These are phyloP conservation scores for Chloromyia formosa DNA, from an alignment of 2,888 invertebrate species.

Conservation along the genomic window DNA sequence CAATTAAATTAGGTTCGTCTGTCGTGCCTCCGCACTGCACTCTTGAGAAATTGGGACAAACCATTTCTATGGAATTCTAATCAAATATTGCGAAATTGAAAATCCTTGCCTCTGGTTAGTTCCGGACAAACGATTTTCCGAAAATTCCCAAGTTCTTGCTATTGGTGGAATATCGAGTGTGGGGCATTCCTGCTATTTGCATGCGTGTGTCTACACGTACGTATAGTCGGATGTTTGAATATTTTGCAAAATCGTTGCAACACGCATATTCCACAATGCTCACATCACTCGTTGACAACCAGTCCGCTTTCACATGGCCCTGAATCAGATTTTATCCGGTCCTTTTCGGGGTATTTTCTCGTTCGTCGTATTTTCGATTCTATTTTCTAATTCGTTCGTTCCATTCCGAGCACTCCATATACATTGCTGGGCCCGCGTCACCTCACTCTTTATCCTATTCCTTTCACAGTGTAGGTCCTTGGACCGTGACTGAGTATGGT, in stretches of 20 bases:
- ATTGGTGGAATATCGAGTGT: background rate
- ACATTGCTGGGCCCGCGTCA: background rate
- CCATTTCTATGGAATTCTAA: background rate
- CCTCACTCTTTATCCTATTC: background rate
- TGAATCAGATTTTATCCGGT: conserved; percentile 23
- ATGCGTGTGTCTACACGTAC: background rate
- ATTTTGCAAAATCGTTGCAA: conserved; percentile 18
- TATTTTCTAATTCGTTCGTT: background rate
- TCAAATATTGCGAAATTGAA: background rate
- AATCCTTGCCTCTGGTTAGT: background rate
- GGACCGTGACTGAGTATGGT: conserved; percentile 1
- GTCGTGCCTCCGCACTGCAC: too few species aligned
- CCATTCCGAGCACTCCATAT: background rate
- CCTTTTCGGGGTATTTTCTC: conserved; percentile 6
- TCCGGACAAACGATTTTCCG: background rate
- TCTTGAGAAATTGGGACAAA: background rate
- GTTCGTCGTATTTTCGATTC: background rate
- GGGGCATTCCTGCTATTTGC: background rate
- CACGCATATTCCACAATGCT: conserved; percentile 40
- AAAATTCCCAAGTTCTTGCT: background rate
- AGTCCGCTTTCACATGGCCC: conserved; percentile 4
- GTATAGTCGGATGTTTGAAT: background rate
- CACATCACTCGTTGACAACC: conserved; percentile 30
- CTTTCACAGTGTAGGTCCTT: conserved; percentile 15
- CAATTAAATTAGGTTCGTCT: too few species aligned